A percentile compares a stretch with the other conserved stretches of the same genome.
These are phyloP conservation scores for Callosobruchus maculatus DNA, from an alignment of 2,888 invertebrate species.

Conservation along the genomic window DNA sequence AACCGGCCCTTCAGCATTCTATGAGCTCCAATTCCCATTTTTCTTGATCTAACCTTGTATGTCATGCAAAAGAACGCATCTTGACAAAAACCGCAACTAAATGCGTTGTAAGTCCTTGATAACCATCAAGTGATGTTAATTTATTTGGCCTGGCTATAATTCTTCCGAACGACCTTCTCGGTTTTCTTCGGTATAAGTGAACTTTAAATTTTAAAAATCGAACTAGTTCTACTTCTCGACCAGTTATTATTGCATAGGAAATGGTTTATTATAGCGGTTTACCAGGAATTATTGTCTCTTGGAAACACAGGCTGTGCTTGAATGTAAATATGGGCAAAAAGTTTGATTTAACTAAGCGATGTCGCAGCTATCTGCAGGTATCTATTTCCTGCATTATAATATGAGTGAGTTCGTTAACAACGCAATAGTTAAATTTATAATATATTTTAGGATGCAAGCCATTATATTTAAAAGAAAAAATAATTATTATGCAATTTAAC, in stretches of 20 bases:
- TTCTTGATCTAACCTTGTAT: neutral
- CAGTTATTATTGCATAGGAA: slow-evolving; percentile 22
- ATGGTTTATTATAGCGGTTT: slow-evolving; percentile 4
- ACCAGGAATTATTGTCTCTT: neutral
- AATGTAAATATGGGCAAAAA: neutral
- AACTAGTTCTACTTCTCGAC: slow-evolving; percentile 27
- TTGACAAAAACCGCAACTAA: neutral
- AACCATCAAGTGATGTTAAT: neutral
- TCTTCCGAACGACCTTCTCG: slow-evolving; percentile 22
- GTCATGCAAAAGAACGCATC: neutral
- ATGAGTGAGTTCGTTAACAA: too few relatives aligned
- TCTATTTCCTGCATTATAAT: too few relatives aligned
- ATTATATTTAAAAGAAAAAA: too few relatives aligned
- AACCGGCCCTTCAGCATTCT: too few relatives aligned
- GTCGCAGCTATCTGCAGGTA: neutral
- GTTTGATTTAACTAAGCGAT: neutral
- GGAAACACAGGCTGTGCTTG: neutral
- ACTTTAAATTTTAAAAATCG: slow-evolving; percentile 33
- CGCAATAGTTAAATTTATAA: too few relatives aligned
- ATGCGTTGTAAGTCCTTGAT: neutral
- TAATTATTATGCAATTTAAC: too few relatives aligned
- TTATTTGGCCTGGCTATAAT: slow-evolving; percentile 2
- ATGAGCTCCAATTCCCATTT: too few relatives aligned
- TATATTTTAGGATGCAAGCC: too few relatives aligned
- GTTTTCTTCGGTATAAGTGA: slow-evolving; percentile 24